Conservation (phyloP, 2,113 vertebrate genomes). For the Electrona antarctica region DNA sequence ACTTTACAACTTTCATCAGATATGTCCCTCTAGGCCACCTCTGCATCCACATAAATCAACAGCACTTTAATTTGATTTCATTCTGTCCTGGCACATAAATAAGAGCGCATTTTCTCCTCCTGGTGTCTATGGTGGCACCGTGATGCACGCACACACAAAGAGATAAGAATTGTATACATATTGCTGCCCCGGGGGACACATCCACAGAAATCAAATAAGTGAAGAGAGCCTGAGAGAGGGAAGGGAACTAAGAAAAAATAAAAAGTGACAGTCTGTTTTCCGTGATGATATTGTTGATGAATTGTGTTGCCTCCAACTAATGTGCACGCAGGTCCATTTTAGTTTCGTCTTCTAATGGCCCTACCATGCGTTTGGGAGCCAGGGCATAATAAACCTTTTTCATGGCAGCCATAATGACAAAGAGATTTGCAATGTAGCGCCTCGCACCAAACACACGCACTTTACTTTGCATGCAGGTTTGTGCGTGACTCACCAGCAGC, state of each 20-base stretch:
- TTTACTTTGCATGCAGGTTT: too few species aligned
- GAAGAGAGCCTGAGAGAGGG: constrained; percentile 13
- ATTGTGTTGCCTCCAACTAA: constrained; percentile 23
- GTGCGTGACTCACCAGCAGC: too few species aligned
- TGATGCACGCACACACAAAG: constrained; percentile 46
- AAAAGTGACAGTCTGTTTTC: constrained; percentile 9
- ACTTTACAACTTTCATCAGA: constrained; percentile 60
- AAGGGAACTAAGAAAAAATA: too few species aligned
- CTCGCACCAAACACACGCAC: too few species aligned
- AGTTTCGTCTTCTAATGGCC: too few species aligned
- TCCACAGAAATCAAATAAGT: constrained; percentile 11
- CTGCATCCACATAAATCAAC: constrained; percentile 69
- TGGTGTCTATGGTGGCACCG: constrained; percentile 24
- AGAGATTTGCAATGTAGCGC: too few species aligned
- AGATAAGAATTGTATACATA: constrained; percentile 53
- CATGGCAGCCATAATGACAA: too few species aligned
- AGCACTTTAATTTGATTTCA: constrained; percentile 68
- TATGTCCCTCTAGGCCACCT: constrained; percentile 45
- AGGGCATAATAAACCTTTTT: too few species aligned
- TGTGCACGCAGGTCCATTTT: neutral
- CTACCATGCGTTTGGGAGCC: too few species aligned
- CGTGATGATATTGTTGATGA: constrained; percentile 1
- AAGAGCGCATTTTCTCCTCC: constrained; percentile 40
- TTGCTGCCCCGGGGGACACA: constrained; percentile 42
- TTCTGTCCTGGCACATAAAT: constrained; percentile 64